Evolutionary conservation across 2,888 invertebrate species (phyloP).

Genomic region (Volucella inflata): DNA sequence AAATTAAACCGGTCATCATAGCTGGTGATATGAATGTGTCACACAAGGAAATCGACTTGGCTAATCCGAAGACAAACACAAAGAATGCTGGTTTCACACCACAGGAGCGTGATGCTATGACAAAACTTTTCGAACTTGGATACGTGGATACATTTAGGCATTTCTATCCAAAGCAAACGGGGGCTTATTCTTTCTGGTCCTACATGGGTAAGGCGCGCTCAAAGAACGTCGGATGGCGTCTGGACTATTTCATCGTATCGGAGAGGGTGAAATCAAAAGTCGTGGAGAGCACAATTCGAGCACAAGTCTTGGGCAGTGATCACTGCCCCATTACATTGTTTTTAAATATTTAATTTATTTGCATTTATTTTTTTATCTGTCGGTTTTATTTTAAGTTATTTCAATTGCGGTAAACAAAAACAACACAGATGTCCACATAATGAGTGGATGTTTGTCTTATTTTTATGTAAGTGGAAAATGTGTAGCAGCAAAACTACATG

Average conservation of each 20-base stretch:
- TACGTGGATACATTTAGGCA: slow-evolving; percentile 95
- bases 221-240: slow-evolving; percentile 98
- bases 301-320: slow-evolving; percentile 94
- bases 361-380: slow-evolving; percentile 2
- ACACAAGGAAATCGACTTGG: slow-evolving; percentile 96
- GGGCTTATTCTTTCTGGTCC: slow-evolving; percentile 97
- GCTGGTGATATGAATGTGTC: slow-evolving; percentile 99
- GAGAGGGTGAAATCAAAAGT: slow-evolving; percentile 90
- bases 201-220: slow-evolving; percentile 94
- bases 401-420: not conserved
- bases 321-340: slow-evolving; percentile 96
- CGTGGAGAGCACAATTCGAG: slow-evolving; percentile 93
- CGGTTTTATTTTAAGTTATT: slow-evolving; percentile 26
- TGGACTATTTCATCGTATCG: slow-evolving; percentile 97
- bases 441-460: slow-evolving; percentile 9
- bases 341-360: slow-evolving; percentile 84
- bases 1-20: slow-evolving; percentile 95
- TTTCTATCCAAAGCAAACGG: slow-evolving; percentile 92
- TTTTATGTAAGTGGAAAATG: slow-evolving; percentile 22
- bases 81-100: slow-evolving; percentile 97
- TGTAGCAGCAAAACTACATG: slow-evolving; percentile 62
- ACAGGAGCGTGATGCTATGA: slow-evolving; percentile 96
- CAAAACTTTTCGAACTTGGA: slow-evolving; percentile 90
- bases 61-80: slow-evolving; percentile 96
- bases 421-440: not conserved